Conservation (phyloP, 2,888 invertebrate species). For the Heteromurus nitidus region DNA sequence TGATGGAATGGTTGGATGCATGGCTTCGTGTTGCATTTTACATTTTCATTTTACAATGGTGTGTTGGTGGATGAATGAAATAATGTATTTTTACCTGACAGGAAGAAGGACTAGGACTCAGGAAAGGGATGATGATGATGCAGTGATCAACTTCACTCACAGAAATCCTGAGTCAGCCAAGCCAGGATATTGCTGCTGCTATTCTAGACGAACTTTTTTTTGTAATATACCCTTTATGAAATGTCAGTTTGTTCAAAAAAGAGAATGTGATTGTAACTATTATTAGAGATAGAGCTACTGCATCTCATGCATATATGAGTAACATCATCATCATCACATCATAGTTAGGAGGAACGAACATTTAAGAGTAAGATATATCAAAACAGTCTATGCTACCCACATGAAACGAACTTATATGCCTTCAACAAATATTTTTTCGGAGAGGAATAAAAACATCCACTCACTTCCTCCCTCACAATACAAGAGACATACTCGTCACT, state of each 20-base stretch:
- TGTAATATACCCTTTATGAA: not conserved
- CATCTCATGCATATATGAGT: not conserved
- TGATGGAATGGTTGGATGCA: not conserved
- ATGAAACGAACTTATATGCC: not conserved
- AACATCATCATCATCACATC: not conserved
- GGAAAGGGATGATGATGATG: conserved; percentile 2
- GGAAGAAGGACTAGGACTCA: conserved; percentile 49
- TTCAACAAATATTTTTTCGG: too few species aligned
- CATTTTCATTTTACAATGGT: not conserved
- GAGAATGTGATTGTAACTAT: not conserved
- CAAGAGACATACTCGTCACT: not conserved
- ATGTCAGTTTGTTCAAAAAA: not conserved
- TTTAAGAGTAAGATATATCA: too few species aligned
- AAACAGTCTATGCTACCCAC: too few species aligned
- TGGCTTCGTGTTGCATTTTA: not conserved
- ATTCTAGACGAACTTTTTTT: not conserved
- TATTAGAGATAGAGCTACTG: not conserved
- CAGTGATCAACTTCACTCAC: not conserved
- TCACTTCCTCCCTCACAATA: conserved; percentile 40
- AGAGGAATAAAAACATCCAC: conserved; percentile 37
- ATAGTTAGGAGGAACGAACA: not conserved
- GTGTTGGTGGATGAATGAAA: conserved; percentile 19
- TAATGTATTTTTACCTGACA: conserved; percentile 39
- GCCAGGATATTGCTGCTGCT: conserved; percentile 1
- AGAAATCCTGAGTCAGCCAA: not conserved